These are phyloP conservation scores for Lasioglossum figueresi DNA, from an alignment of 2,888 invertebrate genomes.

Conservation along the genomic window DNA sequence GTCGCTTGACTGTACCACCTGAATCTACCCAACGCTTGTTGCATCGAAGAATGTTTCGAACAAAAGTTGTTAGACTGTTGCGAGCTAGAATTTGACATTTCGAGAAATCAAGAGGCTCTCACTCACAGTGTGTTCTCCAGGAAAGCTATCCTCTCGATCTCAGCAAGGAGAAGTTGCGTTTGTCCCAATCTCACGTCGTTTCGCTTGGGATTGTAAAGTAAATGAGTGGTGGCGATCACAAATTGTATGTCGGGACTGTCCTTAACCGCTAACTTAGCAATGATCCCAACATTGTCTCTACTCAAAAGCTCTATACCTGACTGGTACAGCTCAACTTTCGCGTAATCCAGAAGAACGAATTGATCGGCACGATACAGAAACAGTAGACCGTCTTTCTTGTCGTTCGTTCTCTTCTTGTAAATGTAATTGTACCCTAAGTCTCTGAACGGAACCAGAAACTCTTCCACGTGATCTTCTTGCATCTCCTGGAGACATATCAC, in stretches of 20 bases:
- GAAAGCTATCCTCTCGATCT: constrained; percentile 92
- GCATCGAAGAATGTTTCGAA: neutral
- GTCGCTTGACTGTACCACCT: too few relatives aligned
- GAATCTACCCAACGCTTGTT: neutral
- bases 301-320: constrained; percentile 88
- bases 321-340: constrained; percentile 89
- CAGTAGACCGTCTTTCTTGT: constrained; percentile 94
- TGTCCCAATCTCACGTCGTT: constrained; percentile 96
- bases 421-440: constrained; percentile 89
- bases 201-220: constrained; percentile 95
- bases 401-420: constrained; percentile 93
- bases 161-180: constrained; percentile 92
- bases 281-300: constrained; percentile 94
- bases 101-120: neutral
- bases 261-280: constrained; percentile 89
- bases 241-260: constrained; percentile 85
- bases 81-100: neutral
- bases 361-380: constrained; percentile 90
- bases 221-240: constrained; percentile 96
- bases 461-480: constrained; percentile 89
- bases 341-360: constrained; percentile 88
- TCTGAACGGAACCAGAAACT: constrained; percentile 86
- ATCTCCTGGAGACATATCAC: constrained; percentile 96
- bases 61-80: neutral
- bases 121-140: constrained; percentile 78